Percentiles rank a stretch among this genome's conserved stretches.
Conservation (phyloP, 2,888 invertebrate species). For the Notocelia uddmanniana region DNA sequence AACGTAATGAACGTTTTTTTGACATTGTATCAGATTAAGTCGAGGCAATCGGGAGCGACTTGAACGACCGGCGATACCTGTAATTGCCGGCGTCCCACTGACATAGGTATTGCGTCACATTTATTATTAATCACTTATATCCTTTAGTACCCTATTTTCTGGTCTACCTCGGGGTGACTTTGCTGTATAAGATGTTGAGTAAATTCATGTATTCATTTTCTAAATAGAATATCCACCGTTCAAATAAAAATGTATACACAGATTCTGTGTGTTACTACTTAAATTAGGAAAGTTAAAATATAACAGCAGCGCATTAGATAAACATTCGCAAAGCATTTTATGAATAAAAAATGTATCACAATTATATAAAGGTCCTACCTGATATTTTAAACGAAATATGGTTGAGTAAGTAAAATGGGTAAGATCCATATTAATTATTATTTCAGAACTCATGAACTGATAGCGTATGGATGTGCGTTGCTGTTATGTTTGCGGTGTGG, state of each 20-base stretch:
- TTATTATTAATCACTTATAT: neutral
- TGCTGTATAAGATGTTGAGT: neutral
- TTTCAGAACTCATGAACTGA: neutral
- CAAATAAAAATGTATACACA: neutral
- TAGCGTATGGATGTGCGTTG: neutral
- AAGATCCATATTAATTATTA: neutral
- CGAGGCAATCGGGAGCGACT: constrained; percentile 32
- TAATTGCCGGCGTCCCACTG: constrained; percentile 1
- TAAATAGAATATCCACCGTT: neutral
- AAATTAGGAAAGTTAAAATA: neutral
- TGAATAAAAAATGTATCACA: constrained; percentile 11
- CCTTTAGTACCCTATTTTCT: neutral
- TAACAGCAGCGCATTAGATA: constrained; percentile 31
- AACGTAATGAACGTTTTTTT: constrained; percentile 28
- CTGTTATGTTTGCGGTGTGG: neutral
- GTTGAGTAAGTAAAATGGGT: neutral
- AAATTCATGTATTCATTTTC: neutral
- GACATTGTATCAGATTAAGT: constrained; percentile 41
- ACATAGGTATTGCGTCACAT: constrained; percentile 3
- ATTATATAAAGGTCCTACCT: neutral
- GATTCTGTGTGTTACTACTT: neutral
- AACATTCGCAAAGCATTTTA: constrained; percentile 37
- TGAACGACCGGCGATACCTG: neutral
- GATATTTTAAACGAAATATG: neutral
- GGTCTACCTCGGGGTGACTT: neutral